These are phyloP conservation scores for Pipistrellus pipistrellus DNA, from an alignment of 2,797 vertebrate genomes.

Conservation along the genomic window DNA sequence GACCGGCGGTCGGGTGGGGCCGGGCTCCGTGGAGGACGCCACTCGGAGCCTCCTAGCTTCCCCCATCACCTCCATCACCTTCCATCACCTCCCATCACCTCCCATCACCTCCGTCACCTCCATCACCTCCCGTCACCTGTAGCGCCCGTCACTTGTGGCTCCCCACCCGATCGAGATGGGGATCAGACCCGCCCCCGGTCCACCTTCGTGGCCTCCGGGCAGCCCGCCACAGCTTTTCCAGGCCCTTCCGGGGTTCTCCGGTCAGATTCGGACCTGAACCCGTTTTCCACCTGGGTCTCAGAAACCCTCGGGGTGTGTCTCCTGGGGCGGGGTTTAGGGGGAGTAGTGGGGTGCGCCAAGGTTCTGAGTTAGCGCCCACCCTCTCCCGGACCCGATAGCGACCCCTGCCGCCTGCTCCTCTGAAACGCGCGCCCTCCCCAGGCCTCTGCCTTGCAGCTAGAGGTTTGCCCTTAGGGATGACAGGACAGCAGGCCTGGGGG, in stretches of 20 bases:
- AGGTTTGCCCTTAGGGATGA: not conserved
- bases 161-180: not conserved
- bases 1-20: conserved; percentile 45
- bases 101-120: conserved; percentile 64
- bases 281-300: conserved; percentile 65
- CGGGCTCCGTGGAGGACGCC: not conserved
- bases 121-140: conserved; percentile 74
- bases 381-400: not conserved
- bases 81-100: not conserved
- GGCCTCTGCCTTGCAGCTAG: not conserved
- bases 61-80: conserved; percentile 47
- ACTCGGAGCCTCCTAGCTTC: not conserved
- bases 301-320: conserved; percentile 75
- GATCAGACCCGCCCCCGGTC: not conserved
- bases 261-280: conserved; percentile 1
- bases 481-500: not conserved
- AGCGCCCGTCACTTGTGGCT: conserved; percentile 80
- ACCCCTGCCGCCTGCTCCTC: not conserved
- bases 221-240: not conserved
- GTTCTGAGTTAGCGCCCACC: not conserved
- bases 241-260: not conserved
- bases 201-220: not conserved
- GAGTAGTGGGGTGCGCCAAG: not conserved
- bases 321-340: conserved; percentile 51
- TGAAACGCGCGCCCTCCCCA: not conserved